These are phyloP conservation scores for Pristiophorus japonicus DNA, from an alignment of 2,113 vertebrate species.

Conservation along the genomic window DNA sequence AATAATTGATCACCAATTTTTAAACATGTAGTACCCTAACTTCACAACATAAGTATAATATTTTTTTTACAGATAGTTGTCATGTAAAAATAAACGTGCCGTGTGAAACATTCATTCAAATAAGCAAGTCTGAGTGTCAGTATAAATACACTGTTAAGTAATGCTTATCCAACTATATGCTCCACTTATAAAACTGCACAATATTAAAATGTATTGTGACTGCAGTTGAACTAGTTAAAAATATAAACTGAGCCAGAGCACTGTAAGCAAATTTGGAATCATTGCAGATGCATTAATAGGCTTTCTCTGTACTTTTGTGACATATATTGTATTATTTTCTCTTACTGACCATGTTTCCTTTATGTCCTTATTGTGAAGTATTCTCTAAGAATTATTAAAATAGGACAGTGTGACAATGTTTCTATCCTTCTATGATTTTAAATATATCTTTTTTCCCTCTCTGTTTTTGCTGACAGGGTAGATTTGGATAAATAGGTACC, in stretches of 20 bases:
- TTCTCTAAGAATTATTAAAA: neutral
- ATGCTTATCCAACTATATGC: neutral
- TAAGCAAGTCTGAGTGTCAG: neutral
- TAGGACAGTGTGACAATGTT: neutral
- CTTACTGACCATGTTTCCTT: neutral
- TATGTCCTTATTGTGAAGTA: neutral
- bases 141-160: neutral
- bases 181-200: neutral
- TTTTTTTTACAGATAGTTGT: neutral
- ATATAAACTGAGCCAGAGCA: neutral
- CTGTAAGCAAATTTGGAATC: neutral
- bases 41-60: neutral
- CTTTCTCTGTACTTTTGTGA: neutral
- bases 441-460: neutral
- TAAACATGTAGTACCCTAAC: neutral
- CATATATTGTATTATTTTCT: neutral
- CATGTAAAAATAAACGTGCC: neutral
- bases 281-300: neutral
- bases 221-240: neutral
- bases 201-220: neutral
- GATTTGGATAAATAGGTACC: neutral
- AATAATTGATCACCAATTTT: neutral
- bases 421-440: neutral
- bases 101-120: neutral
- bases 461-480: neutral